Evolutionary conservation across 2,113 vertebrate species (phyloP).

Genomic region (Ictidomys tridecemlineatus): DNA sequence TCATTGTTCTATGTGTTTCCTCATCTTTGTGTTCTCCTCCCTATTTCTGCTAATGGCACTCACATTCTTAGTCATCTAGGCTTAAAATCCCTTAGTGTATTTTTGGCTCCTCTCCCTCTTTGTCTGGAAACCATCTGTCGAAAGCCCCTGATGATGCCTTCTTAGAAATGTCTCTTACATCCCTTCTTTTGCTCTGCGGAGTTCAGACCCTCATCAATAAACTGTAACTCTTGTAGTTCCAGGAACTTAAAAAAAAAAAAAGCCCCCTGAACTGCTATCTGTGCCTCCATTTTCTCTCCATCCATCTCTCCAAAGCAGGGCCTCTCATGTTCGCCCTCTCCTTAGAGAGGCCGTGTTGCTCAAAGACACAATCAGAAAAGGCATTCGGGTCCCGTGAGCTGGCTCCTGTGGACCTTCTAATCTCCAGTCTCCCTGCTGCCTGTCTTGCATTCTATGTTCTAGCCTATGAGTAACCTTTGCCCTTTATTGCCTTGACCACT

Average conservation of each 20-base stretch:
- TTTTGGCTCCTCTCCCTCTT: neutral
- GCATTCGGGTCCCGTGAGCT: neutral
- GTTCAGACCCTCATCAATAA: neutral
- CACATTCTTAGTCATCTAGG: neutral
- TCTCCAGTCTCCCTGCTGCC: rapidly evolving
- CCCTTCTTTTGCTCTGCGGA: neutral
- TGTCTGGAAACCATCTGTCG: neutral
- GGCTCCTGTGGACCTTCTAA: rapidly evolving
- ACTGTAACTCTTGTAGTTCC: neutral
- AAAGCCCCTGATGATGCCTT: neutral
- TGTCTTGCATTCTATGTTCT: neutral
- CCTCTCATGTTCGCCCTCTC: too few relatives aligned
- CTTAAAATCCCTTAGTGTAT: constrained; percentile 17
- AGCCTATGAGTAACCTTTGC: neutral
- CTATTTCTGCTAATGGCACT: neutral
- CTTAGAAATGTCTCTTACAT: neutral
- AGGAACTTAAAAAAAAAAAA: neutral
- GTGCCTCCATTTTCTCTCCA: neutral
- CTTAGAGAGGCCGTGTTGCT: neutral
- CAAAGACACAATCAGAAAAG: too few relatives aligned
- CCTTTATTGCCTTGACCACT: neutral
- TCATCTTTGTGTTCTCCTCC: neutral
- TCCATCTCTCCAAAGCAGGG: neutral
- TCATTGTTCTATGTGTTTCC: neutral
- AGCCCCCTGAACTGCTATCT: neutral